Evolutionary conservation across 2,888 invertebrate genomes (phyloP), one percentile per base, ranked within the genome.

Genomic region (Drosophila longiperda): DNA sequence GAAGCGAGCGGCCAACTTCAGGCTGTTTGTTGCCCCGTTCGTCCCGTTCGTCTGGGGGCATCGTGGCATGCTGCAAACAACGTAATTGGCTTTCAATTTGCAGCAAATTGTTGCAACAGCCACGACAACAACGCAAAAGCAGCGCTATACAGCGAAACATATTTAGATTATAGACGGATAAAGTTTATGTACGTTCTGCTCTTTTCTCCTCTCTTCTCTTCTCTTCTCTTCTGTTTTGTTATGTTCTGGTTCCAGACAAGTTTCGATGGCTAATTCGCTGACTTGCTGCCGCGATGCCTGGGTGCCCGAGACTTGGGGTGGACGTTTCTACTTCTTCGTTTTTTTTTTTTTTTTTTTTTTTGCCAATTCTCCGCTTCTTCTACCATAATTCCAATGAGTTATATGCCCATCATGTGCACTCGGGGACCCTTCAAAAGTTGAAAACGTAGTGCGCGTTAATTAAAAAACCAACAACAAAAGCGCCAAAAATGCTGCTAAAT

Each of bases 1-100:
- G 68, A 58, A 52, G 70, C 60, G 45, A 59, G 57, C 59, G 65
- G 62, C 64, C 68, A 34, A 42, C 57, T n/a, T 40, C 57, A 42
- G 57, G 54, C 67, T 45, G 65, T 62, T 55, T 45, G 65, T 62
- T 55, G 40, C 45, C 45, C 45, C 23, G 70, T 59, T 66, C 49
- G 45, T n/a, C 63, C 68, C 62, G 81, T 79, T 77, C 50, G 83
- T 63, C 20, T 15, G 17, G 26, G 26, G 45, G 59, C 61, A 50
- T 38, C 64, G 64, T 86, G 88, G 88, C 86, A 88, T 88, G 87
- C 82, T 87, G 87, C 84, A 87, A 87, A 88, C 87, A 88, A 89
- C 91, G 90, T 91, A 91, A 91, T 91, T 91, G 91, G 91, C 91
- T 91, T 91, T 91, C 91, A 91, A 91, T 91, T 91, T 91, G 91